Conservation (phyloP, 1,140 invertebrate species). For the Centruroides sculpturatus region DNA sequence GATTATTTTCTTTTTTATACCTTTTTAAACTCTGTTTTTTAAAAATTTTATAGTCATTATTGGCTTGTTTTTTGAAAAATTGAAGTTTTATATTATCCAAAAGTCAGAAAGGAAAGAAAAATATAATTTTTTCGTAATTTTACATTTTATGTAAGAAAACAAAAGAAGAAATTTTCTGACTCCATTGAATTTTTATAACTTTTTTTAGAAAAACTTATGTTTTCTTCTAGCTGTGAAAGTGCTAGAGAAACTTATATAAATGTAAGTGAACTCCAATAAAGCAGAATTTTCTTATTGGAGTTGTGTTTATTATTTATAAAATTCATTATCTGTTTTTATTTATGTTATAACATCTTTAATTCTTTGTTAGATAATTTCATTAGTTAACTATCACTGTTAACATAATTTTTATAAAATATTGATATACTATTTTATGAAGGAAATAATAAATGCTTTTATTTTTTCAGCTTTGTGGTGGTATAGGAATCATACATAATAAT, state of each 20-base stretch:
- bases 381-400: background rate
- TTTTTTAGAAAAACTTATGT: too few relatives aligned
- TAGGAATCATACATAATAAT: constrained; percentile 98
- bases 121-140: too few relatives aligned
- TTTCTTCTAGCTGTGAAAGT: too few relatives aligned
- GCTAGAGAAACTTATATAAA: background rate
- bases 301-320: constrained; percentile 6
- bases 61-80: too few relatives aligned
- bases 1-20: too few relatives aligned
- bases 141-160: too few relatives aligned
- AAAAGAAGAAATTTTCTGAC: too few relatives aligned
- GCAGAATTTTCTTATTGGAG: constrained; percentile 1
- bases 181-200: too few relatives aligned
- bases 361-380: background rate
- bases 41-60: too few relatives aligned
- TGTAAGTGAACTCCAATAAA: background rate
- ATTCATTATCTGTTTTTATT: background rate
- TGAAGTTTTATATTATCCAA: too few relatives aligned
- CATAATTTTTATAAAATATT: background rate
- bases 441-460: background rate
- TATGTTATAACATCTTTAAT: background rate
- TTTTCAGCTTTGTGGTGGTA: constrained; percentile 72
- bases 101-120: too few relatives aligned
- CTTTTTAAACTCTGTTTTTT: too few relatives aligned
- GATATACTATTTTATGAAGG: background rate